Conservation (phyloP, 2,797 vertebrate species). For the Mormyrops attenuatus region DNA sequence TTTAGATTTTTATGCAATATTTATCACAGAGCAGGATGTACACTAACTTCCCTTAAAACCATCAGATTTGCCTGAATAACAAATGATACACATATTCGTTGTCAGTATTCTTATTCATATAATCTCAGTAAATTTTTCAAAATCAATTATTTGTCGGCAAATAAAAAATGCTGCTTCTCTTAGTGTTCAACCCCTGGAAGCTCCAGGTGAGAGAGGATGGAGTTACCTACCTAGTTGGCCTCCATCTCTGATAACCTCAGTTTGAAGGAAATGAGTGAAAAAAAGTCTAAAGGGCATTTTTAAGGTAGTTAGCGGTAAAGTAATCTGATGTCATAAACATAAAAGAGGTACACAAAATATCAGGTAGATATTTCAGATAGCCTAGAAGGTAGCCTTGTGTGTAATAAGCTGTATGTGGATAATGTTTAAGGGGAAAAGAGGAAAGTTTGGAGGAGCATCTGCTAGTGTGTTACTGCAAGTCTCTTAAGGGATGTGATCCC, state of each 20-base stretch:
- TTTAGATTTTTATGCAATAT: background rate
- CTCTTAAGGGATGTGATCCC: background rate
- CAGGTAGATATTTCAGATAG: background rate
- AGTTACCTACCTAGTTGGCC: background rate
- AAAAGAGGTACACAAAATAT: background rate
- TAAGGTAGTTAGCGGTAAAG: background rate
- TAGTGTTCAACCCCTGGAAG: background rate
- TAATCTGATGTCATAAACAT: background rate
- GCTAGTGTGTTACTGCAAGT: background rate
- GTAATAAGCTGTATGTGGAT: background rate
- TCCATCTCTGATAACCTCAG: background rate
- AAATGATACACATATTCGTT: background rate
- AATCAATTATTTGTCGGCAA: background rate
- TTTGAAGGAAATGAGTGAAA: background rate
- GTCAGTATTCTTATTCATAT: background rate
- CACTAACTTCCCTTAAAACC: background rate
- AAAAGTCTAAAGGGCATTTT: background rate
- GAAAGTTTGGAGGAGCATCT: background rate
- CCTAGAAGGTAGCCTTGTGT: background rate
- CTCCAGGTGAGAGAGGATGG: background rate
- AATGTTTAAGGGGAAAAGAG: background rate
- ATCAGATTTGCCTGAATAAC: background rate
- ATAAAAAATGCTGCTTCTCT: background rate
- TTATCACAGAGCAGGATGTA: background rate
- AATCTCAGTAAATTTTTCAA: background rate